phyloP scores from a whole-genome alignment of 2,113 vertebrate species.

The Corythornis madagascariensis region DNA sequence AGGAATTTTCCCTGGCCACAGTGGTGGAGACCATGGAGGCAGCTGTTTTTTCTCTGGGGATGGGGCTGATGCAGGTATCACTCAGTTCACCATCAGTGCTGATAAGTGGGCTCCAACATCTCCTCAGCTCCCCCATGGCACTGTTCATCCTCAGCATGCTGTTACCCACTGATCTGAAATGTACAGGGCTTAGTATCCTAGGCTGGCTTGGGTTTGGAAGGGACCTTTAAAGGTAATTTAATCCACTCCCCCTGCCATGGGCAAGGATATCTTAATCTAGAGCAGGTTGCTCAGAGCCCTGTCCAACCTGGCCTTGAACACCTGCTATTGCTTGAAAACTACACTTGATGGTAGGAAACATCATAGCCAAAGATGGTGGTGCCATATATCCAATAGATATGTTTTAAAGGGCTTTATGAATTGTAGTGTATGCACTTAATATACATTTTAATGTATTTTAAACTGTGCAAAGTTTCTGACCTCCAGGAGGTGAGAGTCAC shows the following conservation, averaged over 20 bases:
- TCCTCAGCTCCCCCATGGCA: background rate
- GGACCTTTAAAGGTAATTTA: background rate
- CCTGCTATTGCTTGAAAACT: background rate
- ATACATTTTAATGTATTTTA: background rate
- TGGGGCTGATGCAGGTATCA: background rate
- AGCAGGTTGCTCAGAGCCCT: background rate
- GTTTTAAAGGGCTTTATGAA: background rate
- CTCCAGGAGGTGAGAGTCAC: background rate
- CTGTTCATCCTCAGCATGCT: background rate
- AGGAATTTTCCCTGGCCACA: background rate
- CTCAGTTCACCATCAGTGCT: background rate
- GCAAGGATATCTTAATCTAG: background rate
- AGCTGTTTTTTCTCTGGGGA: background rate
- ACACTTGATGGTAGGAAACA: background rate
- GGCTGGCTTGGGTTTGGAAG: background rate
- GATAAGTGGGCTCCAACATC: background rate
- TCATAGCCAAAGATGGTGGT: background rate
- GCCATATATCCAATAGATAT: no score
- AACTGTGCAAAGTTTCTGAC: background rate
- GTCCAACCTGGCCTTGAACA: background rate
- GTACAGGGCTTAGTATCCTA: accelerated
- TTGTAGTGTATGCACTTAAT: background rate
- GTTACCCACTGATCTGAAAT: background rate
- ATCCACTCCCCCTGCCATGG: background rate
- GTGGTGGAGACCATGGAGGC: accelerated